Base-by-base conservation (phyloP, 2,888 invertebrate genomes). In the Cynaeus angustus region DNA sequence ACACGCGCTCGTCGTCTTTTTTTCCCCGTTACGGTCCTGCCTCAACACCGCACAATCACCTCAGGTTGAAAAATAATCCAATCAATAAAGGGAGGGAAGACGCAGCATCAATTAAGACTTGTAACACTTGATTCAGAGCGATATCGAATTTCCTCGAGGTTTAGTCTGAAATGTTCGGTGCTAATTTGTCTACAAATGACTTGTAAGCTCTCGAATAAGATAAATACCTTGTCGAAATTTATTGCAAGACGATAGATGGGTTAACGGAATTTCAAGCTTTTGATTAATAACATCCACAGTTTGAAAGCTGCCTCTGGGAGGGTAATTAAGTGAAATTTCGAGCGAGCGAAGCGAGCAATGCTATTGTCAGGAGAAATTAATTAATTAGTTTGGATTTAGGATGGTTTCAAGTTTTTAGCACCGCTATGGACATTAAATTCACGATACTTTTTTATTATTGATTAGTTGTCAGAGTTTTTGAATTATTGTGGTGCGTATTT, bases 171-270 rank as follows among this genome's bases (percentile, higher is more conserved):
- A 26, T 45, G 28, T 43, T 45, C 14, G 61, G 37, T 65, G 53
- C 43, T 65, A 65, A 65, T 65, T 65, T 65, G 65, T 65, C 52
- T 53, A 53, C 52, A 37, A 46, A 52, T 62, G 62, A 64, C 53
- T 55, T 53, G 62, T 62, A 52, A 62, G 50, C 41, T 13, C 21
- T 50, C 53, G 65, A 65, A 65, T 65, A 65, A 65, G 65, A 65
- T 53, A 65, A 65, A 65, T 65, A 53, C 37, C 14, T 53, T 21
- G 65, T 53, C 45, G 65, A 53, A 53, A 62, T 62, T 48, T 28
- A 52, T 62, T 52, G 26, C 38, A 14, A 13, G 21, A 21, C 33
- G 33, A 33, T 43, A 12, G 12, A 43, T 43, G 43, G 21, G 21
- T 21, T 21, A 21, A 21, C 2, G 33, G 33, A 33, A 33, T 33